Evolutionary conservation across 2,113 vertebrate species (phyloP).

Genomic region (Notarius lentiginosus): DNA sequence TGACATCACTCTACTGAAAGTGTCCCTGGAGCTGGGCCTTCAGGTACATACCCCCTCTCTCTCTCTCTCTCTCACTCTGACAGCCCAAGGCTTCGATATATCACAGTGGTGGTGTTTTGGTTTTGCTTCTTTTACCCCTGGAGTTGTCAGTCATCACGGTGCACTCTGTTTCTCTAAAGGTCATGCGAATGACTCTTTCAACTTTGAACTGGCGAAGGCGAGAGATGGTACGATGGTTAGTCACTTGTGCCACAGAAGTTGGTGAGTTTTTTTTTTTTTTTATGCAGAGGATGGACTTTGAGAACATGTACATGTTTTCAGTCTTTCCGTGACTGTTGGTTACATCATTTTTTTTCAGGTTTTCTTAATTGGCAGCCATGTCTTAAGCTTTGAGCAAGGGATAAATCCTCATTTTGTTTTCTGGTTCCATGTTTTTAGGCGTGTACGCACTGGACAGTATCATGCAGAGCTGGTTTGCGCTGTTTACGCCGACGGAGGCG

Average conservation of each 20-base stretch:
- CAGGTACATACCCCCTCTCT: constrained; percentile 90
- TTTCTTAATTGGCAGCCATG: neutral
- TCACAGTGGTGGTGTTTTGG: neutral
- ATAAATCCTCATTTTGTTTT: neutral
- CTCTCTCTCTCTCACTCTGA: constrained; percentile 61
- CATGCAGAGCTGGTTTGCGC: constrained; percentile 96
- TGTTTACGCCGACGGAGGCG: constrained; percentile 97
- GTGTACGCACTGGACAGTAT: constrained; percentile 94
- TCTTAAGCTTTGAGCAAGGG: neutral
- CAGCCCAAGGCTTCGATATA: neutral
- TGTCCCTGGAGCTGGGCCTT: constrained; percentile 92
- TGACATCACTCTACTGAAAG: constrained; percentile 93
- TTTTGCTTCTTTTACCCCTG: neutral
- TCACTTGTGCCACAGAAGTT: constrained; percentile 97
- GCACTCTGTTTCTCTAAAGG: constrained; percentile 69
- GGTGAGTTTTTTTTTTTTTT: constrained; percentile 74
- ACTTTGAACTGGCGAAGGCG: constrained; percentile 96
- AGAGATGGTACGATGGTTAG: constrained; percentile 99
- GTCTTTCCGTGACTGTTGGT: too few species aligned
- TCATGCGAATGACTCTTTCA: constrained; percentile 98
- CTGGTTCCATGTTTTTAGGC: constrained; percentile 63
- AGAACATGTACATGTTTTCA: neutral
- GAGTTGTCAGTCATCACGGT: neutral
- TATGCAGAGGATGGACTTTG: neutral
- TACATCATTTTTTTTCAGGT: neutral